These are phyloP conservation scores for Sciurus vulgaris DNA, from an alignment of 2,797 vertebrate species.

Conservation along the genomic window DNA sequence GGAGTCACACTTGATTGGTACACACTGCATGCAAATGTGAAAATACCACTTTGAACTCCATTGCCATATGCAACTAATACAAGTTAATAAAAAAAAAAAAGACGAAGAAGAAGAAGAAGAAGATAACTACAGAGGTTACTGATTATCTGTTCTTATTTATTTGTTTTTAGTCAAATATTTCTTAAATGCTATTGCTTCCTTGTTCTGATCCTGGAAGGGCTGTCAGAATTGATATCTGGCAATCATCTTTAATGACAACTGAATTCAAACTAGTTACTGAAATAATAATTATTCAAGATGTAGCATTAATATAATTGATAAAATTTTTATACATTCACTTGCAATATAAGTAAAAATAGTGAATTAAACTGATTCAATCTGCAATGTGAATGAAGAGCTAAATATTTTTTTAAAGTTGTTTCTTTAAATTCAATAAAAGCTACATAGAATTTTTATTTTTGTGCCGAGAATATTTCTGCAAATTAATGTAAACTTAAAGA, in stretches of 20 bases:
- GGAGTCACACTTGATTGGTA: too few species aligned
- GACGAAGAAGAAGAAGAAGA: background rate
- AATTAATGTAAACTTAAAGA: background rate
- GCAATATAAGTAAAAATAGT: background rate
- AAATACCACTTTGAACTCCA: too few species aligned
- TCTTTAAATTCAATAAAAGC: background rate
- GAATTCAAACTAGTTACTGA: background rate
- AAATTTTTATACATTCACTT: background rate
- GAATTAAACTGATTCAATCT: background rate
- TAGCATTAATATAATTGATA: background rate
- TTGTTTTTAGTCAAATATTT: background rate
- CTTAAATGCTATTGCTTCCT: background rate
- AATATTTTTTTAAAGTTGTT: background rate
- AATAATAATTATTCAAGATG: background rate
- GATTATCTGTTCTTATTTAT: background rate
- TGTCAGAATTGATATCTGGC: background rate
- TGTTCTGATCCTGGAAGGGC: background rate
- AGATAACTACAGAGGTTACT: background rate
- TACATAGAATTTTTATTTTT: background rate
- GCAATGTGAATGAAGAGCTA: background rate
- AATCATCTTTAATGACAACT: background rate
- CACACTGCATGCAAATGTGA: too few species aligned
- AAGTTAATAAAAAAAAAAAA: background rate
- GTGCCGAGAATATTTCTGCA: background rate
- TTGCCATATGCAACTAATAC: background rate